These are phyloP conservation scores for Petaurus breviceps DNA, from an alignment of 2,113 vertebrate species.

Conservation along the genomic window DNA sequence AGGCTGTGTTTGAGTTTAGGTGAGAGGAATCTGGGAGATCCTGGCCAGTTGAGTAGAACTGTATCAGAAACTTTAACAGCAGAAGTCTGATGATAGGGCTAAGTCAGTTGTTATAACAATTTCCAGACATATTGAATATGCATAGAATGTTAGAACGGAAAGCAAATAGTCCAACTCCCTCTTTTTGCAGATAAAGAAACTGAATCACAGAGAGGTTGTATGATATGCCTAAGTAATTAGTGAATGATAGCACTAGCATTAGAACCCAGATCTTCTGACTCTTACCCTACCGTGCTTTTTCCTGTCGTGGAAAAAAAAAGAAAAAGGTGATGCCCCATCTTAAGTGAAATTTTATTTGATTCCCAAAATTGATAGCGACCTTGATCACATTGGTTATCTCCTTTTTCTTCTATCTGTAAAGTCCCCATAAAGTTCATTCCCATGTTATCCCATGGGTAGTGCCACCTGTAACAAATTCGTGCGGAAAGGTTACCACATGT, in stretches of 20 bases:
- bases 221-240: neutral
- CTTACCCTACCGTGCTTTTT: neutral
- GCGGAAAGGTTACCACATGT: neutral
- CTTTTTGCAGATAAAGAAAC: neutral
- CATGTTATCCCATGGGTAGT: neutral
- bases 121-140: neutral
- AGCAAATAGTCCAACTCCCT: neutral
- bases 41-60: neutral
- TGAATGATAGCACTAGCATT: neutral
- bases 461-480: neutral
- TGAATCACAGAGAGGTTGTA: neutral
- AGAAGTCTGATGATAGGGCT: neutral
- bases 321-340: neutral
- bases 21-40: neutral
- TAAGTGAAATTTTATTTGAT: neutral
- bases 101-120: no score
- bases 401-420: neutral
- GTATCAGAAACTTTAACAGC: neutral
- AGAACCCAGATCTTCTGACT: neutral
- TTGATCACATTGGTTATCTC: neutral
- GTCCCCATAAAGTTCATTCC: neutral
- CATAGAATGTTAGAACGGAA: neutral
- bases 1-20: constrained; percentile 67
- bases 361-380: neutral
- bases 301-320: neutral